A percentile compares a stretch with the other conserved stretches of the same genome.
Evolutionary conservation across 2,113 vertebrate species (phyloP).

Genomic region (Mastomys coucha): DNA sequence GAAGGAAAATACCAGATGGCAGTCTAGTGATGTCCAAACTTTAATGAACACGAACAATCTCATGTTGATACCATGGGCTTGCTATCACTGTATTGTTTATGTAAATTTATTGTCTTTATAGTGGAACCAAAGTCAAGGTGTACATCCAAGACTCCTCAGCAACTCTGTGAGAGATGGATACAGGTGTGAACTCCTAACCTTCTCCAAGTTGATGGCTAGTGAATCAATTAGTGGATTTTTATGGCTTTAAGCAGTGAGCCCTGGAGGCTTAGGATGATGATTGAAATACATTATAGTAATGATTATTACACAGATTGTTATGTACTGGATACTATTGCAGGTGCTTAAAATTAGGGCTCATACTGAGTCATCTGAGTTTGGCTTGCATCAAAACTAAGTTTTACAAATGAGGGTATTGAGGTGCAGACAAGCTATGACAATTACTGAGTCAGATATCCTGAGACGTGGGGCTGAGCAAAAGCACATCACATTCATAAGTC

Average conservation of each 20-base stretch:
- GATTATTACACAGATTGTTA: background rate
- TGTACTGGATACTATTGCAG: background rate
- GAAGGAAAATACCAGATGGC: background rate
- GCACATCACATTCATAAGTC: accelerated
- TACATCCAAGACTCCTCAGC: background rate
- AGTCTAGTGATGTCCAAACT: background rate
- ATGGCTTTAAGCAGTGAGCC: background rate
- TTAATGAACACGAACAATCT: background rate
- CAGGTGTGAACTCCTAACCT: background rate
- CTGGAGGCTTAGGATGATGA: background rate
- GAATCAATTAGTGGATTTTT: background rate
- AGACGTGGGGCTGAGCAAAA: background rate
- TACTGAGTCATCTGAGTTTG: background rate
- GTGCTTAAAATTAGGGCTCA: background rate
- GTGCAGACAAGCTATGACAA: too few relatives aligned
- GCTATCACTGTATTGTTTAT: background rate
- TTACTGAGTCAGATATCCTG: background rate
- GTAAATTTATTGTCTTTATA: background rate
- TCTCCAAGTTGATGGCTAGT: background rate
- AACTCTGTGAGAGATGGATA: background rate
- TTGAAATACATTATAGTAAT: background rate
- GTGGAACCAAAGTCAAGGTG: background rate
- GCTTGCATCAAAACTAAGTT: background rate
- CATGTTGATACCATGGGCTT: background rate
- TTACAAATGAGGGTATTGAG: background rate